A percentile compares a stretch with the other conserved stretches of the same genome.
Conservation (phyloP, 1,140 invertebrate genomes). For the Cydia pomonella region DNA sequence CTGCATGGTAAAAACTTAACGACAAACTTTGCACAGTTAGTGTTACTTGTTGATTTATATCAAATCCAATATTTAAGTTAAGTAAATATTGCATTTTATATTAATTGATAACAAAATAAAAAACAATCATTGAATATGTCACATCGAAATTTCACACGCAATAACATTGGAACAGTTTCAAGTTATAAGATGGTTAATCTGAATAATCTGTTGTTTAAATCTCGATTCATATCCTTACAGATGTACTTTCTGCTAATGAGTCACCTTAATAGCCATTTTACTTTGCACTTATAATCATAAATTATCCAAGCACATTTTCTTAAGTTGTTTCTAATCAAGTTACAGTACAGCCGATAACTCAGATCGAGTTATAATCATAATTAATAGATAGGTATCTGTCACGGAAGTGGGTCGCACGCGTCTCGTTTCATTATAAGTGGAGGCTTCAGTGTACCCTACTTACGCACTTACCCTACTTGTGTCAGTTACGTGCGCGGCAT, state of each 20-base stretch:
- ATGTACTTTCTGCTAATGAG: constrained; percentile 6
- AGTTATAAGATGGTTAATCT: not conserved
- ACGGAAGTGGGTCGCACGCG: constrained; percentile 40
- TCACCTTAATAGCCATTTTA: constrained; percentile 10
- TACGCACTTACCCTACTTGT: constrained; percentile 34
- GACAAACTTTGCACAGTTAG: too few species aligned
- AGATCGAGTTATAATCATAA: constrained; percentile 44
- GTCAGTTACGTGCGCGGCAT: not conserved
- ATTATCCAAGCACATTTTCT: constrained; percentile 23
- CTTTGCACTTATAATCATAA: constrained; percentile 12
- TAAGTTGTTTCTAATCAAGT: constrained; percentile 25
- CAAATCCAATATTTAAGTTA: too few species aligned
- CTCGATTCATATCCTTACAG: not conserved
- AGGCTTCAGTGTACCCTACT: constrained; percentile 21
- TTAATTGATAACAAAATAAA: too few species aligned
- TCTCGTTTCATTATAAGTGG: constrained; percentile 41
- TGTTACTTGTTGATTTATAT: too few species aligned
- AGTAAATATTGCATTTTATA: too few species aligned
- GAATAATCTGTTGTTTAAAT: not conserved
- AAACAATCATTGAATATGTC: too few species aligned
- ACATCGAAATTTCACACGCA: too few species aligned
- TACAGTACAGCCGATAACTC: not conserved
- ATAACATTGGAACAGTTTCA: not conserved
- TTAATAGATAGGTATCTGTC: constrained; percentile 40
- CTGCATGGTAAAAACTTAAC: not conserved